Conservation (phyloP, 2,113 vertebrate genomes). For the Azemiops feae region DNA sequence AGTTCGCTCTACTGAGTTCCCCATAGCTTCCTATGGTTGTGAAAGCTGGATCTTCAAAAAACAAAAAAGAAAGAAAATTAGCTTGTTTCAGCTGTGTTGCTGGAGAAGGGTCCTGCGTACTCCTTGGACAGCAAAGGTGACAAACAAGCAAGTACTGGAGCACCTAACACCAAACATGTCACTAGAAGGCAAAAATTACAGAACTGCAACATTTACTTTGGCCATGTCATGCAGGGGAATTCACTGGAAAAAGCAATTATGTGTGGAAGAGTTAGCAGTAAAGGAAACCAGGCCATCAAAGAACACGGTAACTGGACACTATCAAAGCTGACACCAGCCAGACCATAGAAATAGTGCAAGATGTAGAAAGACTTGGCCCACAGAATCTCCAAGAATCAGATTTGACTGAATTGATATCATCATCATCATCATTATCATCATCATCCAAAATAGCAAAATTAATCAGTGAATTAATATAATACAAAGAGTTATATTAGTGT, state of each 20-base stretch:
- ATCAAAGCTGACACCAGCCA: background rate
- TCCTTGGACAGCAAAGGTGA: background rate
- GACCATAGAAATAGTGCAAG: background rate
- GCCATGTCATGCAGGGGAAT: background rate
- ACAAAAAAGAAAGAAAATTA: background rate
- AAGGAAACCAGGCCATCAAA: background rate
- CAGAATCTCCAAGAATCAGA: background rate
- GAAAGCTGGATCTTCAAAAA: background rate
- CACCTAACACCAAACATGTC: background rate
- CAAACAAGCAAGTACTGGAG: background rate
- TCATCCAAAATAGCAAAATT: background rate
- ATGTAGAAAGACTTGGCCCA: background rate
- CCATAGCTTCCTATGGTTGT: background rate
- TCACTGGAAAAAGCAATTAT: background rate
- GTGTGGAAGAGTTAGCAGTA: background rate
- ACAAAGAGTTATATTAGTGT: background rate
- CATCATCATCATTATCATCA: background rate
- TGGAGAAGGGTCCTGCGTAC: background rate
- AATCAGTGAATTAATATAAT: background rate
- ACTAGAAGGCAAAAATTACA: background rate
- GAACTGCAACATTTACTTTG: background rate
- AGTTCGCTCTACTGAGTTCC: background rate
- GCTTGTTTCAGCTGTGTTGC: background rate
- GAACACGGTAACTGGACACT: background rate
- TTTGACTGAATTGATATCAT: background rate